These are phyloP conservation scores for Sylvietta virens DNA, from an alignment of 2,113 vertebrate genomes.

Conservation along the genomic window DNA sequence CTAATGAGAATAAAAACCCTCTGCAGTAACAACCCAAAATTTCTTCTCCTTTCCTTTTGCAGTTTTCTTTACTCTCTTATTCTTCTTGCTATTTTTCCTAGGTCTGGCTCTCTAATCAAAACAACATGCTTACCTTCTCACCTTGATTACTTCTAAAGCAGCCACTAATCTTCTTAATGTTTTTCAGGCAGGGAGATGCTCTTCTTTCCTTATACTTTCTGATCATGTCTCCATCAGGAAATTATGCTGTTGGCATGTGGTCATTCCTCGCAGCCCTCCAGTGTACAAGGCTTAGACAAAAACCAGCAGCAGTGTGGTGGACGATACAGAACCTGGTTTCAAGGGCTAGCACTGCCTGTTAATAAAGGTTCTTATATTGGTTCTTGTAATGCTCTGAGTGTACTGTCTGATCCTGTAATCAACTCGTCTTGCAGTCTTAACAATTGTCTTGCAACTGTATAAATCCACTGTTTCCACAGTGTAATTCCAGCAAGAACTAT, in stretches of 20 bases:
- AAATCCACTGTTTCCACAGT: background rate
- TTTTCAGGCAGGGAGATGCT: background rate
- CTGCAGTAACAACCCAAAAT: background rate
- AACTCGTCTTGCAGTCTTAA: background rate
- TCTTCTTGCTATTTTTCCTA: background rate
- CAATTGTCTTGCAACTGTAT: background rate
- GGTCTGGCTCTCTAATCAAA: background rate
- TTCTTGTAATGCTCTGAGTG: background rate
- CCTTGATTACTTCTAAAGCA: background rate
- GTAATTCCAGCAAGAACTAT: background rate
- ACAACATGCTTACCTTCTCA: background rate
- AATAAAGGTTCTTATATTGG: background rate
- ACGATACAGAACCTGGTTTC: background rate
- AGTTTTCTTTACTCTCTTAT: background rate
- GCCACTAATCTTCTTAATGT: background rate
- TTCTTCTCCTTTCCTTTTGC: background rate
- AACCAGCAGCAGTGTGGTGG: background rate
- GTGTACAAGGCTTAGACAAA: background rate
- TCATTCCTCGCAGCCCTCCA: rapidly evolving
- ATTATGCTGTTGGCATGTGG: background rate
- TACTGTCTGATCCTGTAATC: background rate
- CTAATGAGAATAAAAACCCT: background rate
- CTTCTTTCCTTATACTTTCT: background rate
- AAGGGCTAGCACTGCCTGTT: background rate
- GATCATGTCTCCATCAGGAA: background rate